Evolutionary conservation across 1,140 invertebrate genomes (phyloP), one percentile per base, ranked within the genome.

Genomic region (Brachionus asplanchnoidis): DNA sequence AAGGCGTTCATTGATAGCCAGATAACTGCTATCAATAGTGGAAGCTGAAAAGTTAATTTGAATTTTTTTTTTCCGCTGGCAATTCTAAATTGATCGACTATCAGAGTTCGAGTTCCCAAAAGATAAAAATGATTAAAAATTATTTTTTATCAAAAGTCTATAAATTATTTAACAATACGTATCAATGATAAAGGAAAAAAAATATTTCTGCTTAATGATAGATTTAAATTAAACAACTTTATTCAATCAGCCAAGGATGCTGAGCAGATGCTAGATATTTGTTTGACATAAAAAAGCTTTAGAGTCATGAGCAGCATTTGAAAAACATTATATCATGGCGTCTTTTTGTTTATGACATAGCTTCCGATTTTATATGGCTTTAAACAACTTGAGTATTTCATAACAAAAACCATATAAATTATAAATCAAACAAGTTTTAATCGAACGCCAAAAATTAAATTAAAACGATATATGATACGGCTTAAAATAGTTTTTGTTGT

Each of bases 371-470:
- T 60, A 60, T 60, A 60, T 60, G 53, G 53, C 17, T 60, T 60
- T 20, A 60, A 60, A 60, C 53, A 60, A 60, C 53, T 60, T 60
- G 53, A 60, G 53, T 23, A 60, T 60, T 60, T 60, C 53, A 60
- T 60, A 60, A 60, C 53, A 60, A 60, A 60, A 60, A 20, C 17
- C 53, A 60, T 60, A 60, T 56, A 56, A 20, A 60, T 60, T 60
- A 60, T 60, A 60, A 60, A 60, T 60, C 53, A 60, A 60, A 60
- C 53, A 60, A 60, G 53, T 60, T 60, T 60, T 60, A 60, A 60
- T 60, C 53, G 53, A 60, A 60, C 20, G 53, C 53, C 53, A 60
- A 60, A 46, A 60, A 60, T 60, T 60, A 60, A 60, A 60, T 60
- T 60, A 60, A 60, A 60, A 17, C 17, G 53, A 26, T 60, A 60